phyloP scores from a whole-genome alignment of 2,888 invertebrate species.

The Pteria penguin region DNA sequence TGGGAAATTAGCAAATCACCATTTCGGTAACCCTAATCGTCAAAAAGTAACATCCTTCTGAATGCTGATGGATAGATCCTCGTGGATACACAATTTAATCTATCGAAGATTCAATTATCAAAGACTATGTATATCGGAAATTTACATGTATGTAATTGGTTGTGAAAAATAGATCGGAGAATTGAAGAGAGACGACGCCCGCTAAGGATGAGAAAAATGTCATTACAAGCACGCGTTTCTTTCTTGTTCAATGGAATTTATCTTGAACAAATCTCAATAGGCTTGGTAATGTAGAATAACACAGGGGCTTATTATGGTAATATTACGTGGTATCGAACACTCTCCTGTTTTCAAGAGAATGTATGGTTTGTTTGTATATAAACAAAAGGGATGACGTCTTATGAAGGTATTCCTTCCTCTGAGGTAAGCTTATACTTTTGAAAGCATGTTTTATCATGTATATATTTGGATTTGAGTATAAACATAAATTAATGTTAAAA shows the following conservation, averaged over 20 bases:
- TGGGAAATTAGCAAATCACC: too few species aligned
- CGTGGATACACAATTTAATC: neutral
- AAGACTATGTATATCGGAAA: neutral
- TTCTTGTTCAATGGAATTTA: neutral
- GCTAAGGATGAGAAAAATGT: neutral
- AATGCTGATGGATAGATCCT: neutral
- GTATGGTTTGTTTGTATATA: too few species aligned
- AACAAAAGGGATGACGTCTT: too few species aligned
- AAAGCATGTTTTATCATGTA: too few species aligned
- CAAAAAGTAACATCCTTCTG: neutral
- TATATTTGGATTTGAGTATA: too few species aligned
- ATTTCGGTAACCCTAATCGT: too few species aligned
- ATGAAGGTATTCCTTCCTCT: too few species aligned
- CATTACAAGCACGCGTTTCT: neutral
- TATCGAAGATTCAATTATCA: neutral
- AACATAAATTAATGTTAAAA: too few species aligned
- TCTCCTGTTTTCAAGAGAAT: too few species aligned
- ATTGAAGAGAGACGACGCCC: neutral
- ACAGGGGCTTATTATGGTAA: neutral
- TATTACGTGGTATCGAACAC: neutral
- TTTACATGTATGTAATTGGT: neutral
- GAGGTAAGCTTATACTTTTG: too few species aligned
- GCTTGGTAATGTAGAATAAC: neutral
- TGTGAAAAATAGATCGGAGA: neutral
- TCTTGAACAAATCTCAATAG: neutral